Evolutionary conservation across 2,888 invertebrate species (phyloP).

Genomic region (Piscicola geometra): DNA sequence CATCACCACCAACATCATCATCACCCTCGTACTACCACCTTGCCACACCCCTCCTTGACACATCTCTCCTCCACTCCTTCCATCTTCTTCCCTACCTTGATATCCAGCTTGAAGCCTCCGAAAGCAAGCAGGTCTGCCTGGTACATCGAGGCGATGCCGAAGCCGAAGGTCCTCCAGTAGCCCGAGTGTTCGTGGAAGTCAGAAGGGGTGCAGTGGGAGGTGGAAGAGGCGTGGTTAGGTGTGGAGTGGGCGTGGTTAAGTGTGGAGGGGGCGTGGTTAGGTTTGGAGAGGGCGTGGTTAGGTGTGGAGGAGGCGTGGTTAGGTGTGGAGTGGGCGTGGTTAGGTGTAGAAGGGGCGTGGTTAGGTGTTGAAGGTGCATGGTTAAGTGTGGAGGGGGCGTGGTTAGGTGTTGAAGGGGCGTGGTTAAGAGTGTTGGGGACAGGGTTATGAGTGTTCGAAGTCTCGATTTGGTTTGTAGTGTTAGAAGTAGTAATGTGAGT

Average conservation of each 20-base stretch:
- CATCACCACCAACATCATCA: not conserved
- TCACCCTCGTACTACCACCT: not conserved
- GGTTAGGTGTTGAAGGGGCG: too few relatives aligned
- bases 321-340: too few relatives aligned
- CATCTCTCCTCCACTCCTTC: too few relatives aligned
- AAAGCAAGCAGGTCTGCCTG: conserved; percentile 74
- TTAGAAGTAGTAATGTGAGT: too few relatives aligned
- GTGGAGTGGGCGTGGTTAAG: not conserved
- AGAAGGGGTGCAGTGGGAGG: not conserved
- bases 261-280: not conserved
- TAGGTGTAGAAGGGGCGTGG: too few relatives aligned
- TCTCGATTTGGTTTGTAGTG: too few relatives aligned
- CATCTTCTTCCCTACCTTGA: conserved; percentile 53
- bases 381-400: too few relatives aligned
- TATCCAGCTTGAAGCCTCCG: conserved; percentile 84
- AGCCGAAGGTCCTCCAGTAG: conserved; percentile 92
- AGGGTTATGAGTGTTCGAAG: too few relatives aligned
- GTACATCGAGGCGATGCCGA: conserved; percentile 85
- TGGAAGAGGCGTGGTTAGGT: not conserved
- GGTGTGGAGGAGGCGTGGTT: too few relatives aligned
- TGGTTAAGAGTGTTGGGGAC: too few relatives aligned
- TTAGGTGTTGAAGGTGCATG: too few relatives aligned
- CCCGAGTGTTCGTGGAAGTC: conserved; percentile 59
- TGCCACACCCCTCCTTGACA: not conserved
- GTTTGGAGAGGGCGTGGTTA: too few relatives aligned